Evolutionary conservation across 2,797 vertebrate species (phyloP), one percentile per base, ranked within the genome.

Genomic region (Propithecus deckenii): DNA sequence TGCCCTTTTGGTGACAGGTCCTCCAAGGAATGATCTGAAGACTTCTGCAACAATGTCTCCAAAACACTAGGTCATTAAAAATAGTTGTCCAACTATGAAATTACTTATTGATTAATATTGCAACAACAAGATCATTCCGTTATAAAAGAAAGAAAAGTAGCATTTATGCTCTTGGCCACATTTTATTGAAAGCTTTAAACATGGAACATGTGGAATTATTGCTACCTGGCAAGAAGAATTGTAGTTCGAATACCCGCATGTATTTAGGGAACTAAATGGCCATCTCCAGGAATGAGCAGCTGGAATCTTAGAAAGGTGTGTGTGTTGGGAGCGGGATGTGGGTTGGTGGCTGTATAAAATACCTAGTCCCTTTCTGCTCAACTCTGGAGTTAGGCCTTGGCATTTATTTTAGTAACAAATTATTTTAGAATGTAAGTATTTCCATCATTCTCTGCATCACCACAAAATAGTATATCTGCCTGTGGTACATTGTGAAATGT

Each of bases 81-180:
- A 98, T 94, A 98, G 97, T 98, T 98, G 98, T 98, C 98, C 98
- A 98, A 95, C 98, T 99, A 98, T 98, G 98, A 98, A 98, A 98
- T 98, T 98, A 98, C 97, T 98, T 98, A 98, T 98, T 98, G 98
- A 98, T 98, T 98, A 98, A 98, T 98, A 98, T 97, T 98, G 93
- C 91, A 98, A 97, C 89, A 97, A 97, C 96, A 97, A 96, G 97
- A 97, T 95, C 98, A 98, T 98, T 98, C 97, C 94, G 69, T 89
- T 98, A 97, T 97, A 46, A 92, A 96, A 94, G 67, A 85, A 89
- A 32, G 20, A 23, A 28, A 85, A 65, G n/a, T 72, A 85, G 91
- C 48, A 74, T 57, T n/a, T 95, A 90, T 84, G 25, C n/a, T 81
- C 32, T 57, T 81, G 80, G 88, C 89, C 74, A 79, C 94, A 95